Conservation (phyloP, 2,797 vertebrate genomes). For the Spondyliosoma cantharus region DNA sequence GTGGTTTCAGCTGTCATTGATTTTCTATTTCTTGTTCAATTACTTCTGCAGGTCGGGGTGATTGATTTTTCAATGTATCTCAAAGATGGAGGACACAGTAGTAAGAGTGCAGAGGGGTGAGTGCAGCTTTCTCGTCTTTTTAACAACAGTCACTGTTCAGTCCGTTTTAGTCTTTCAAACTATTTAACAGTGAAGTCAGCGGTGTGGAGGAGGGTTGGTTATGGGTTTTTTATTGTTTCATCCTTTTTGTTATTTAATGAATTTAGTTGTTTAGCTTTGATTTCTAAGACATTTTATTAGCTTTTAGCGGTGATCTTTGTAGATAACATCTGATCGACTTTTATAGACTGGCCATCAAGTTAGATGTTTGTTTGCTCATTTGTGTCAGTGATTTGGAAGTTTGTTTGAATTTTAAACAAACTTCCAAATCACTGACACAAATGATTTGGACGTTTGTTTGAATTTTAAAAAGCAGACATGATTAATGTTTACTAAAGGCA, state of each 20-base stretch:
- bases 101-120: constrained; percentile 96
- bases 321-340: neutral
- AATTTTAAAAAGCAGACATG: neutral
- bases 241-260: neutral
- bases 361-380: neutral
- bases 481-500: neutral
- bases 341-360: neutral
- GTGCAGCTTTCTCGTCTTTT: constrained; percentile 50
- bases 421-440: too few species aligned
- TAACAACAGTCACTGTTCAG: neutral
- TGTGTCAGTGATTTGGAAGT: neutral
- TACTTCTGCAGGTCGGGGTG: constrained; percentile 91
- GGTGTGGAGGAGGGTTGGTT: neutral
- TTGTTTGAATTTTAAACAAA: neutral
- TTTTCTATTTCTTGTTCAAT: constrained; percentile 8
- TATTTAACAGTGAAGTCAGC: neutral
- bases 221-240: neutral
- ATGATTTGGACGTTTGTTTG: too few species aligned
- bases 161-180: neutral
- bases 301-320: neutral
- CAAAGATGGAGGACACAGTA: constrained; percentile 95
- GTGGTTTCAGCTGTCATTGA: neutral
- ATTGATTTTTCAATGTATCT: constrained; percentile 99
- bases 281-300: neutral
- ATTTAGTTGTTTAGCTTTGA: neutral